phyloP scores from a whole-genome alignment of 2,797 vertebrate species.

The Schizopygopsis pylzovi region DNA sequence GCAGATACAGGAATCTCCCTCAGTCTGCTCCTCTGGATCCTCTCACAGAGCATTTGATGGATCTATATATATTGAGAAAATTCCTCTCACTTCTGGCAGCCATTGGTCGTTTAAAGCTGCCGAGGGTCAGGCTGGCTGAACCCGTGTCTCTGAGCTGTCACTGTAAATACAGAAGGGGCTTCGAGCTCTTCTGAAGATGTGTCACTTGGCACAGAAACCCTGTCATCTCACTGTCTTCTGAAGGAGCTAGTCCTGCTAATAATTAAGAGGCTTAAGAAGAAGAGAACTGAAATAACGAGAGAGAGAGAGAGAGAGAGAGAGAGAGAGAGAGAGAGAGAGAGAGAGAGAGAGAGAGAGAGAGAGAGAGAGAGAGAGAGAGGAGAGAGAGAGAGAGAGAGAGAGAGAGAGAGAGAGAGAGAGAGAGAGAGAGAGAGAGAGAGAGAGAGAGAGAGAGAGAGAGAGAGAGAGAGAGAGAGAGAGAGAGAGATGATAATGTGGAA shows the following conservation, averaged over 20 bases:
- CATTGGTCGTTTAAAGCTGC: slow-evolving; percentile 17
- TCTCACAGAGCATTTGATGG: slow-evolving; percentile 37
- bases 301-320: too few species aligned
- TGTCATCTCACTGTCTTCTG: slow-evolving; percentile 26
- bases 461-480: not conserved
- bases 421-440: not conserved
- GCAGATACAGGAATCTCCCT: slow-evolving; percentile 32
- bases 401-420: not conserved
- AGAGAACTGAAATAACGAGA: not conserved
- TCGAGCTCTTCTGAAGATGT: slow-evolving; percentile 11
- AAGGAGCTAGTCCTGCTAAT: slow-evolving; percentile 38
- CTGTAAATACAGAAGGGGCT: not conserved
- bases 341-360: too few species aligned
- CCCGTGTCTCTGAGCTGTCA: slow-evolving; percentile 51
- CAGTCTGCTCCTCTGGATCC: slow-evolving; percentile 13
- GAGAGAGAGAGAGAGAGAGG: too few species aligned
- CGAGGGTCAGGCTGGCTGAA: not conserved
- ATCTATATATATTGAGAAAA: slow-evolving; percentile 39
- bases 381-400: too few species aligned
- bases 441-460: not conserved
- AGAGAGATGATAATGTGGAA: not conserved
- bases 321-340: too few species aligned
- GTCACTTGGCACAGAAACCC: slow-evolving; percentile 39
- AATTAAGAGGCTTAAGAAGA: slow-evolving; percentile 51
- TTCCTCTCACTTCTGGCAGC: slow-evolving; percentile 16